phyloP scores from a whole-genome alignment of 2,888 invertebrate species.

The Hedya salicella region DNA sequence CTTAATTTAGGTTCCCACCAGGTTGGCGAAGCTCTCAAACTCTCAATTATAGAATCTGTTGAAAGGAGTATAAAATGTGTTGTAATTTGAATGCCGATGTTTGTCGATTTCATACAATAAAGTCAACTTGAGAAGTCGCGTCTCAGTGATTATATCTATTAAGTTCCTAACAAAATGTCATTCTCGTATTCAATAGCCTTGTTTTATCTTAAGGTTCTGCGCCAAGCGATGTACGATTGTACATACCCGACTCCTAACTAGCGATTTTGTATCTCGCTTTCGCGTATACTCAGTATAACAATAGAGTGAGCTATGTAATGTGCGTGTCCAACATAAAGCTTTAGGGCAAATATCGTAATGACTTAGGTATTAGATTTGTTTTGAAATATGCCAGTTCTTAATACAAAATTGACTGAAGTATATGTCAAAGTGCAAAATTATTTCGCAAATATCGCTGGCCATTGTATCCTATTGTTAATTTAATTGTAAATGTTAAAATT shows the following conservation, averaged over 20 bases:
- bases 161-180: no score
- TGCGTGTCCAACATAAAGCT: not conserved
- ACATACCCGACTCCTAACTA: not conserved
- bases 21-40: no score
- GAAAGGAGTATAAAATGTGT: no score
- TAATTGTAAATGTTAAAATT: slow-evolving; percentile 12
- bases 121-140: no score
- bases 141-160: no score
- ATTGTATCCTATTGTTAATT: not conserved
- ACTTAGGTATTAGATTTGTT: not conserved
- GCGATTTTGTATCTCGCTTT: not conserved
- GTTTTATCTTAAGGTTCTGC: not conserved
- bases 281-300: not conserved
- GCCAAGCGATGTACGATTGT: not conserved
- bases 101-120: no score
- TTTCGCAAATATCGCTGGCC: not conserved
- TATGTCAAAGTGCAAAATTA: not conserved
- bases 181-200: not conserved
- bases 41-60: no score
- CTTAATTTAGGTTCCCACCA: no score
- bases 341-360: not conserved
- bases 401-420: not conserved
- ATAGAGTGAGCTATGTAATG: not conserved
- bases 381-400: not conserved
- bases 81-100: no score